A percentile compares a stretch with the other conserved stretches of the same genome.
Conservation (phyloP, 2,888 invertebrate genomes). For the Lepidonotus clava region DNA sequence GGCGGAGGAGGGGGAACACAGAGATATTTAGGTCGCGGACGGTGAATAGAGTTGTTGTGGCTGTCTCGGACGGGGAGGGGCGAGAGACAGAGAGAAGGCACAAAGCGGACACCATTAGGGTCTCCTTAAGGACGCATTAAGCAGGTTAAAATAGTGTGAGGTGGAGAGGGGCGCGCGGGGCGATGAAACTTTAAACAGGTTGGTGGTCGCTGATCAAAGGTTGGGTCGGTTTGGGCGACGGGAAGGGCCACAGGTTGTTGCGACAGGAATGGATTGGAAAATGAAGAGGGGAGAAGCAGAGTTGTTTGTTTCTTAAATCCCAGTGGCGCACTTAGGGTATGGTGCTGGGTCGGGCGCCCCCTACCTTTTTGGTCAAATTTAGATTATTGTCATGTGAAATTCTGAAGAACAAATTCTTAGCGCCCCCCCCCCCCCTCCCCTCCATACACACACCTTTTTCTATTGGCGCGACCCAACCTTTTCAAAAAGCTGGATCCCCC, state of each 20-base stretch:
- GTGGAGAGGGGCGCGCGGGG: not conserved
- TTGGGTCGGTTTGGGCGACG: not conserved
- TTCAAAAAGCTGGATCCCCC: no score
- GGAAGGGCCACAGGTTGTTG: not conserved
- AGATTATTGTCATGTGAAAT: no score
- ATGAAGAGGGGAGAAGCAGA: not conserved
- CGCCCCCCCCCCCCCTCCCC: no score
- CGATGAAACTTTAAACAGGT: conserved; percentile 12
- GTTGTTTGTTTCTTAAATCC: not conserved
- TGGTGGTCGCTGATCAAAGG: not conserved
- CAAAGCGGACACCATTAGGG: not conserved
- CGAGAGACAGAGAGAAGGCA: not conserved
- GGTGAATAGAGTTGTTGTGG: not conserved
- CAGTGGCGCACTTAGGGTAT: not conserved
- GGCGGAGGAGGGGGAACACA: not conserved
- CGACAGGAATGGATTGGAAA: not conserved
- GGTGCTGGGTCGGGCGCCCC: not conserved
- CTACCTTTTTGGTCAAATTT: no score
- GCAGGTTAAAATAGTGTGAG: not conserved
- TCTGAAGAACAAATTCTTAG: no score
- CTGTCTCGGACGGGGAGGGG: not conserved
- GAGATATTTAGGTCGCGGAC: not conserved
- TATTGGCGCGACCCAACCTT: no score
- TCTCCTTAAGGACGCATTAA: not conserved
- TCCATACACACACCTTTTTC: no score